phyloP scores from a whole-genome alignment of 2,888 invertebrate species.

The Epistrophe eligans region DNA sequence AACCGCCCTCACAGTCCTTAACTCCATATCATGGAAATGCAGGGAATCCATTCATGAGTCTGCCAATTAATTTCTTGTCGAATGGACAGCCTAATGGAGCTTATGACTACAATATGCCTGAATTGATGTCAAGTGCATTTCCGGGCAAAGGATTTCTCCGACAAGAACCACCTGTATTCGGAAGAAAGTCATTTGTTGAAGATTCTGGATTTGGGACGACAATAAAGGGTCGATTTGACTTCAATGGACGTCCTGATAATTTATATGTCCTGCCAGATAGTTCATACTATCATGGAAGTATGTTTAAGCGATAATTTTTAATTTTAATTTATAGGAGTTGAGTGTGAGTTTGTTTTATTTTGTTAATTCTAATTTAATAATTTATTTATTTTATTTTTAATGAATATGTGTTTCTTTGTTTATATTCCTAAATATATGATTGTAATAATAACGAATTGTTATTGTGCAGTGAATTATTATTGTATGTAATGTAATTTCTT shows the following conservation, averaged over 20 bases:
- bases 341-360: not conserved
- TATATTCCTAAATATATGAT: too few relatives aligned
- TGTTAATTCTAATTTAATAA: slow-evolving; percentile 7
- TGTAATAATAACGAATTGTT: too few relatives aligned
- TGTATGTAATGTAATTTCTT: too few relatives aligned
- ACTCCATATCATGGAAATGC: slow-evolving; percentile 83
- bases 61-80: slow-evolving; percentile 91
- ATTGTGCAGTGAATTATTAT: too few relatives aligned
- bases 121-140: slow-evolving; percentile 56
- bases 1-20: slow-evolving; percentile 84
- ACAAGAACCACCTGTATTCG: slow-evolving; percentile 68
- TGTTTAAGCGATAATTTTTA: slow-evolving; percentile 37
- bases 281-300: slow-evolving; percentile 57
- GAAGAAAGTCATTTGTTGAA: slow-evolving; percentile 54
- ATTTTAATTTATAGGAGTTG: not conserved
- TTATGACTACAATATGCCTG: slow-evolving; percentile 61
- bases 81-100: slow-evolving; percentile 85
- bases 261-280: slow-evolving; percentile 61
- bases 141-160: slow-evolving; percentile 68
- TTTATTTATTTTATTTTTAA: slow-evolving; percentile 21
- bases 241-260: slow-evolving; percentile 64
- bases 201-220: slow-evolving; percentile 45
- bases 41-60: slow-evolving; percentile 89
- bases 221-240: slow-evolving; percentile 61
- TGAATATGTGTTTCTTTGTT: not conserved